Evolutionary conservation across 1,140 invertebrate genomes (phyloP), one percentile per base, ranked within the genome.

Genomic region (Scaptodrosophila lebanonensis): DNA sequence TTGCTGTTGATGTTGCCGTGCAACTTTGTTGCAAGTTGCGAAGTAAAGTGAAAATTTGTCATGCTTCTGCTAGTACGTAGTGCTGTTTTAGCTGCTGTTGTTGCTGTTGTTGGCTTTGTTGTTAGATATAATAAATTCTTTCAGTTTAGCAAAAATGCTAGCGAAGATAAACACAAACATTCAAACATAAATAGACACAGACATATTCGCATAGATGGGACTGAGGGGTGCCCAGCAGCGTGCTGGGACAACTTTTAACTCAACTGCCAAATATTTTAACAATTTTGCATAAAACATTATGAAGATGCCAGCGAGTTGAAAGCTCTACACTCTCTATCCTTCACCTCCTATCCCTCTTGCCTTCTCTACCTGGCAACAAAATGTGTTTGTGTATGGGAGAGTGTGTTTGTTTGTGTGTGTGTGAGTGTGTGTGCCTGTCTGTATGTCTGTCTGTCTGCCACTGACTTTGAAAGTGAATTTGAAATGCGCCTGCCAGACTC

Each of bases 31-130:
- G 71, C 70, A 75, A 75, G 71, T 75, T 75, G 63, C 54, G 58
- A 67, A 50, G 75, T 68, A 68, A 73, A 79, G 75, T 79, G 73
- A 79, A 79, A 79, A 79, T 79, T 79, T 79, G 73, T 79, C 73
- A 79, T 65, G 68, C 73, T 72, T 59, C 63, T 60, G 56, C 63
- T 63, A 49, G 53, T 50, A 63, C 49, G 8, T 8, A 25, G 4
- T 49, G 38, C 8, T 25, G 15, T 45, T 33, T n/a, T 25, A 29
- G 30, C 18, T 35, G 27, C 29, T 51, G 17, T 17, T 29, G 11
- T 20, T 15, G 16, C 48, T 48, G 33, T 35, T 45, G 45, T 27
- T 29, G 57, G 9, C 39, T 59, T 33, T 33, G 3, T 33, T 33
- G 8, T 4, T 38, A 16, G 66, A 75, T 70, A 82, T 82, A 82